These are phyloP conservation scores for Beroe forskalii DNA, from an alignment of 37 sponge, comb jelly and placozoan species.

Conservation along the genomic window DNA sequence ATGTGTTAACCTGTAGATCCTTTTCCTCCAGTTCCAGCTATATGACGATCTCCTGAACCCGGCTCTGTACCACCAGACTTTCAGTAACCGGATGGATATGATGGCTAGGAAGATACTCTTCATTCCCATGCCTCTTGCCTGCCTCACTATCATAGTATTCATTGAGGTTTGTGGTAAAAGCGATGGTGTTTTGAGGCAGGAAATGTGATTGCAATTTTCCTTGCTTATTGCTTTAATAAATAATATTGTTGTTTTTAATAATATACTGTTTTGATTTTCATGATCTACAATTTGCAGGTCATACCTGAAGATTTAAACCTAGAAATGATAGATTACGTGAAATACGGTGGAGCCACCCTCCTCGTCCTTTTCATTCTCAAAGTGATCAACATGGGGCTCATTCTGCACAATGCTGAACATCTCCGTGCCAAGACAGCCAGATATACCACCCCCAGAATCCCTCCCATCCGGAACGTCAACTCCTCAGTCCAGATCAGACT, in stretches of 20 bases:
- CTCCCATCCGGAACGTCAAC: slow-evolving; percentile 31
- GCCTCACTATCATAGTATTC: slow-evolving; percentile 28
- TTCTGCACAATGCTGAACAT: slow-evolving; percentile 7
- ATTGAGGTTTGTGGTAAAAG: slow-evolving; percentile 10
- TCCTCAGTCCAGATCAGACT: background rate
- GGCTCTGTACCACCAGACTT: background rate
- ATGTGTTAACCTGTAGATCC: background rate
- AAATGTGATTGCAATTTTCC: background rate
- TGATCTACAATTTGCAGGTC: too few relatives aligned
- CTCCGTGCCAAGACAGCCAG: background rate
- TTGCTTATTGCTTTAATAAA: background rate
- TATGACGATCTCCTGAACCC: slow-evolving; percentile 64
- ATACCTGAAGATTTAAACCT: slow-evolving; percentile 38
- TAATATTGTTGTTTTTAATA: background rate
- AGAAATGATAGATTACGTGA: background rate
- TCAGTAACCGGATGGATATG: slow-evolving; percentile 53
- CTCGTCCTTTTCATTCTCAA: slow-evolving; percentile 1
- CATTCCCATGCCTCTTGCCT: slow-evolving; percentile 59
- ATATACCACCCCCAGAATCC: slow-evolving; percentile 11
- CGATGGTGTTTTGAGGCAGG: too few relatives aligned
- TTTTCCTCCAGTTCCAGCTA: slow-evolving; percentile 35
- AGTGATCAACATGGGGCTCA: slow-evolving; percentile 56
- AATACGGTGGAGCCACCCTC: background rate
- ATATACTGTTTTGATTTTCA: too few relatives aligned
- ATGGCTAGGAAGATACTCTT: slow-evolving; percentile 59